phyloP scores from a whole-genome alignment of 2,113 vertebrate species.

The Catharus minimus region DNA sequence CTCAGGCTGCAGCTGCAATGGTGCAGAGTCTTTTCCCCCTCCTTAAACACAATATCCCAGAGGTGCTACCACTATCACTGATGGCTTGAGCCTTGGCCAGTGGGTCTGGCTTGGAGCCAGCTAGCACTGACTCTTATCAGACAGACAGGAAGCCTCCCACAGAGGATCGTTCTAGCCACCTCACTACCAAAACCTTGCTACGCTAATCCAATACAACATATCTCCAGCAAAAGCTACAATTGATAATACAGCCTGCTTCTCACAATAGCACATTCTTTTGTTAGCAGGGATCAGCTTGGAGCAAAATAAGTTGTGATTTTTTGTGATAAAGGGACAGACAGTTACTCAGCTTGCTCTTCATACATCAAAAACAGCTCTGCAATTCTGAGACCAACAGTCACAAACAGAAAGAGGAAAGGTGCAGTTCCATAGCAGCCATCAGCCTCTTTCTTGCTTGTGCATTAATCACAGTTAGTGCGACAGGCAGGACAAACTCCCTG shows the following conservation, averaged over 20 bases:
- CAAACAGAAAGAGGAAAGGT: not conserved
- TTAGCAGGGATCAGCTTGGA: not conserved
- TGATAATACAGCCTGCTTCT: not conserved
- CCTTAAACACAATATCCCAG: not conserved
- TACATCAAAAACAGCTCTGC: not conserved
- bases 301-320: not conserved
- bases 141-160: not conserved
- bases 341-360: not conserved
- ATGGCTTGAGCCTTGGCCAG: not conserved
- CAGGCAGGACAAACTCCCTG: not conserved
- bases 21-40: not conserved
- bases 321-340: not conserved
- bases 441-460: not conserved
- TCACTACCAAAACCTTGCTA: not conserved
- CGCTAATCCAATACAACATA: not conserved
- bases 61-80: not conserved
- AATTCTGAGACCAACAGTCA: not conserved
- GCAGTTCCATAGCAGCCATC: not conserved
- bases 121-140: fast-evolving
- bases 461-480: not conserved
- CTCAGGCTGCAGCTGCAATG: not conserved
- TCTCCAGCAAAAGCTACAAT: not conserved
- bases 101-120: not conserved
- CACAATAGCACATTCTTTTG: not conserved
- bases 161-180: not conserved